Evolutionary conservation across 1,140 invertebrate species (phyloP), one percentile per base, ranked within the genome.

Genomic region (Macrocentrus cingulum): DNA sequence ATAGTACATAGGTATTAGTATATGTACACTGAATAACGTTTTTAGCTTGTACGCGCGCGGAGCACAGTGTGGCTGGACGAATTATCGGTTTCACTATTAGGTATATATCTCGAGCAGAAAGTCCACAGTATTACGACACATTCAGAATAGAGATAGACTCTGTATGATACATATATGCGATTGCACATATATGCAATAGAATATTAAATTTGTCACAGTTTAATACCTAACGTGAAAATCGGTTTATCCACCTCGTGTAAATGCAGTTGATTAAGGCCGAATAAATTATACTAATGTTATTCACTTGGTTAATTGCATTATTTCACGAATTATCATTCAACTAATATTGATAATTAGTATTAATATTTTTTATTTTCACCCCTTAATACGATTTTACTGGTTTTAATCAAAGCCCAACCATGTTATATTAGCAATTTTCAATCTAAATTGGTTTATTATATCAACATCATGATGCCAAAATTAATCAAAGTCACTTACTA

Each of bases 271-370:
- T 69, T 63, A 68, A 69, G 9, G 59, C 58, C 52, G 50, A 71
- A 71, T 62, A 63, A 69, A 66, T 69, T 70, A 68, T 56, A 45
- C 46, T 61, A 61, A 70, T 56, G 23, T 45, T 62, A 69, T 68
- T 68, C 66, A 66, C 51, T 60, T 60, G 66, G 63, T 69, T 68
- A 57, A 48, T 46, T 34, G 39, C 41, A 66, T 15, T 15, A 39
- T 39, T 39, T 11, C 66, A 66, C 60, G 61, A 63, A 66, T 67
- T 58, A 64, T 63, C 39, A 49, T n/a, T 36, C 6, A 16, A 8
- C 29, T 0, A 22, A 13, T 1, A 3, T n/a, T 18, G 1, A 2
- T 20, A 6, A 32, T 16, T 32, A 0, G 25, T 19, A 1, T 2
- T 29, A 11, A 15, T 41, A 20, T 13, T 39, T 18, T 49, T 34